Percentiles rank a stretch among this genome's conserved stretches.
Evolutionary conservation across 2,113 vertebrate genomes (phyloP).

Genomic region (Podiceps cristatus): DNA sequence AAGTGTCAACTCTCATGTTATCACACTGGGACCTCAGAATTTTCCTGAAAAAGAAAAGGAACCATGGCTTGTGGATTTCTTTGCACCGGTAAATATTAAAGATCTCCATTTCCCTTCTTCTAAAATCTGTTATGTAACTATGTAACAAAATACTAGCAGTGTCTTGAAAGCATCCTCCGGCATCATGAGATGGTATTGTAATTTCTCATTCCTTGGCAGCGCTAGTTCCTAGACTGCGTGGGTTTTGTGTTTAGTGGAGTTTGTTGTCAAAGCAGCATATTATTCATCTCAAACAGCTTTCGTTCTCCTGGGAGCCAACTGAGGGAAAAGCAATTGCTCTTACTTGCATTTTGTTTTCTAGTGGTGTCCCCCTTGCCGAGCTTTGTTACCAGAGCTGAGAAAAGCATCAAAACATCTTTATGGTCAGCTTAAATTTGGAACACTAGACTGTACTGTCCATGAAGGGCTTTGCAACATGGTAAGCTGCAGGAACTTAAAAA

Average conservation of each 20-base stretch:
- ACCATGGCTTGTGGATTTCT: conserved; percentile 98
- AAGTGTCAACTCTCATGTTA: conserved; percentile 92
- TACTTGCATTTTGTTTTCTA: conserved; percentile 60
- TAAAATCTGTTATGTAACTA: neutral
- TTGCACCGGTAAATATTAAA: conserved; percentile 88
- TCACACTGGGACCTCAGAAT: conserved; percentile 92
- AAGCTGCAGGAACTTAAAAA: conserved; percentile 38
- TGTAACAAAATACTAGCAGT: neutral
- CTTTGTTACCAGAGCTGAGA: conserved; percentile 92
- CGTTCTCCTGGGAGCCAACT: neutral
- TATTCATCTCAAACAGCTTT: neutral
- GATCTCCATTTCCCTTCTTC: neutral
- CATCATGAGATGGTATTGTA: neutral
- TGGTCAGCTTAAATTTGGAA: conserved; percentile 94
- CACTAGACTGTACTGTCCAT: conserved; percentile 94
- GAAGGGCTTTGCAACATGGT: conserved; percentile 91
- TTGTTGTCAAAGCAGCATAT: neutral
- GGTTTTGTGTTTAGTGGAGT: neutral
- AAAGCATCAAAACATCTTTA: conserved; percentile 94
- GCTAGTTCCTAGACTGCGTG: neutral
- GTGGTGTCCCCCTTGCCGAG: conserved; percentile 97
- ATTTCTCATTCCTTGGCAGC: neutral
- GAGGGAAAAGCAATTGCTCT: neutral
- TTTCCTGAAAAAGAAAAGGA: conserved; percentile 93
- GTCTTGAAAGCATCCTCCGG: neutral